Evolutionary conservation across 2,797 vertebrate species (phyloP).

Genomic region (Macrochelys suwanniensis): DNA sequence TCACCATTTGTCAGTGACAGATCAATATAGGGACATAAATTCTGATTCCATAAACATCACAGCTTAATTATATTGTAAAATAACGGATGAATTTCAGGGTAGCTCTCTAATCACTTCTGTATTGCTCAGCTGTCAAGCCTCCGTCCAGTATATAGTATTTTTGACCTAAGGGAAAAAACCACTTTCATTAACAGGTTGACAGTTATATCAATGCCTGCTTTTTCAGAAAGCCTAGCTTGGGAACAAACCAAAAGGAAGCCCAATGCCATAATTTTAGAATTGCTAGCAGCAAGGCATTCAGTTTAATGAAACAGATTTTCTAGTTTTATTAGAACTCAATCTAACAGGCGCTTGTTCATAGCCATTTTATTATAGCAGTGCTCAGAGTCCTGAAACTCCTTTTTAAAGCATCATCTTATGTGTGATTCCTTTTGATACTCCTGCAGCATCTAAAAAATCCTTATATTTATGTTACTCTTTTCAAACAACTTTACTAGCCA

Average conservation of each 20-base stretch:
- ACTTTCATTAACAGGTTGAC: background rate
- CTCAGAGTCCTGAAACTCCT: constrained; percentile 17
- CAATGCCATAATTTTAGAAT: background rate
- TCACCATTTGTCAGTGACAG: background rate
- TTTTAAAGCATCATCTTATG: background rate
- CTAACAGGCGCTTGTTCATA: background rate
- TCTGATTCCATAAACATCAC: background rate
- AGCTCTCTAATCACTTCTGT: background rate
- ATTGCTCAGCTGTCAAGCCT: background rate
- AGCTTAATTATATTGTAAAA: background rate
- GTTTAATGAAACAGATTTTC: constrained; percentile 16
- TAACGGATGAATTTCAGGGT: background rate
- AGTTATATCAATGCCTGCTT: background rate
- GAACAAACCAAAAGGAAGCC: background rate
- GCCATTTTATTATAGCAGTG: background rate
- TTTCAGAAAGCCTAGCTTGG: background rate
- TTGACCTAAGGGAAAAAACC: background rate
- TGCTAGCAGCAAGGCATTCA: background rate
- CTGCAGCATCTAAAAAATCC: constrained; percentile 8
- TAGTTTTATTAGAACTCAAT: constrained; percentile 16
- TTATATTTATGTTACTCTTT: constrained; percentile 6
- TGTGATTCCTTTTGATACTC: background rate
- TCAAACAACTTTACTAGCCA: constrained; percentile 12
- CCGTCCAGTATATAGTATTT: background rate
- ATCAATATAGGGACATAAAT: background rate